Base-by-base conservation (phyloP, 2,113 vertebrate genomes). In the Xyliphius kryptos region DNA sequence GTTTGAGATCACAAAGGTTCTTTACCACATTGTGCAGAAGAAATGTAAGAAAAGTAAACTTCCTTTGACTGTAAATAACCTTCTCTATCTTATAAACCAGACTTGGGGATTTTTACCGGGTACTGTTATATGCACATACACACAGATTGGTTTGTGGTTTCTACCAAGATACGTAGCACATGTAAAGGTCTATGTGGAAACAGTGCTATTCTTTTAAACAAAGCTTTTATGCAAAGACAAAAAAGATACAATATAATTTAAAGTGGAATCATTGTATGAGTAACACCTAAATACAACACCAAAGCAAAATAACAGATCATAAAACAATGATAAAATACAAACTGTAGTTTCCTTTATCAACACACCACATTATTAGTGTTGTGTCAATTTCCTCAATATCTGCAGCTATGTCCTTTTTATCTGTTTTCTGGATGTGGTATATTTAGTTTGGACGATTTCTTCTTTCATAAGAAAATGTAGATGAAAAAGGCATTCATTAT, bases 41-140 rank as follows among this genome's bases (percentile, higher is more conserved):
- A 15, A 8, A 38, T 46, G 22, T 48, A 11, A 49, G 38, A n/a
- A 58, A 43, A 62, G 32, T 13, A 2, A n/a, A 41, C 6, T 38
- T 58, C 37, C 36, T 58, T 49, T 66, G 54, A 41, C 54, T 51
- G 37, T 66, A 66, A 66, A 43, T 46, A 58, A 6, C 32, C 22
- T 66, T 32, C 5, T 49, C 7, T 14, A 11, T 48, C 26, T 56
- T 43, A 12, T 20, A 48, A 66, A 12, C 37, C 20, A 49, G 36
- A 58, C 16, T 1, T 26, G 54, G 63, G 53, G 32, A 26, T 66
- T 66, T 66, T 15, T 66, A 41, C 7, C 2, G 2, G 13, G 55
- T 41, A 41, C 17, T 13, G 14, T 36, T 22, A 32, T 8, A 22
- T 46, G 20, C 26, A 26, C 46, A 57, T 5, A 44, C 5, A 4